phyloP scores from a whole-genome alignment of 2,888 invertebrate species.

The Bembecia ichneumoniformis region DNA sequence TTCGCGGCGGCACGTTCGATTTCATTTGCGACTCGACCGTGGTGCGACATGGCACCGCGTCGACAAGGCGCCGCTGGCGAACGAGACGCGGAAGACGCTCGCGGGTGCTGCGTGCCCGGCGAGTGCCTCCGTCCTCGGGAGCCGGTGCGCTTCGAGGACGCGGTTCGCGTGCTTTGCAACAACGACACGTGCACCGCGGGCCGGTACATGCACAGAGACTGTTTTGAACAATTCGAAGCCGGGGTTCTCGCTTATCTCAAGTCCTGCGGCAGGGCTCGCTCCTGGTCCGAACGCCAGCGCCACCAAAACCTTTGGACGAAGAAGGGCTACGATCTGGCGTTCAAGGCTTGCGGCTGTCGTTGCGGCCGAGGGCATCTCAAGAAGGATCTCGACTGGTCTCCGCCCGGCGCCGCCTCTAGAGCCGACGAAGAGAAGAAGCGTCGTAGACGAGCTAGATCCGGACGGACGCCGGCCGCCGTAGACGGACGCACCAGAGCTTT shows the following conservation, averaged over 20 bases:
- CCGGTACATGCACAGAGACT: constrained; percentile 95
- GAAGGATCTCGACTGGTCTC: constrained; percentile 94
- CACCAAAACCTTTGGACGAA: constrained; percentile 98
- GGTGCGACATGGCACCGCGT: constrained; percentile 61
- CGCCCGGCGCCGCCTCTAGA: constrained; percentile 75
- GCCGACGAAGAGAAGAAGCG: constrained; percentile 62
- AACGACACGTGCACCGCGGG: constrained; percentile 92
- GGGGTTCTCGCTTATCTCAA: constrained; percentile 90
- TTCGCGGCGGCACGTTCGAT: constrained; percentile 49
- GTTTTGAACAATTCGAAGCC: constrained; percentile 95
- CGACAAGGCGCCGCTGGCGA: constrained; percentile 66
- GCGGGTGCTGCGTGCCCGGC: constrained; percentile 87
- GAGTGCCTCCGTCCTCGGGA: constrained; percentile 86
- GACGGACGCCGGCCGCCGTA: constrained; percentile 43
- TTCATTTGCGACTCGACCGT: constrained; percentile 48
- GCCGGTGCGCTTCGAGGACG: constrained; percentile 76
- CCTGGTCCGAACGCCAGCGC: constrained; percentile 95
- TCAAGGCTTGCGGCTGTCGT: constrained; percentile 94
- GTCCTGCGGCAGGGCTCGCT: constrained; percentile 90
- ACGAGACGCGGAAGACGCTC: constrained; percentile 62
- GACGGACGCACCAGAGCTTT: constrained; percentile 79
- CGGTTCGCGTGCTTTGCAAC: constrained; percentile 93
- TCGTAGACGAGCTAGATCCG: constrained; percentile 50
- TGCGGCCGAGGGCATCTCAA: constrained; percentile 94
- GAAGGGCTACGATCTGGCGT: constrained; percentile 96